Percentiles rank a stretch among this genome's conserved stretches.
Evolutionary conservation across 2,888 invertebrate genomes (phyloP).

Genomic region (Hartigia nigra): DNA sequence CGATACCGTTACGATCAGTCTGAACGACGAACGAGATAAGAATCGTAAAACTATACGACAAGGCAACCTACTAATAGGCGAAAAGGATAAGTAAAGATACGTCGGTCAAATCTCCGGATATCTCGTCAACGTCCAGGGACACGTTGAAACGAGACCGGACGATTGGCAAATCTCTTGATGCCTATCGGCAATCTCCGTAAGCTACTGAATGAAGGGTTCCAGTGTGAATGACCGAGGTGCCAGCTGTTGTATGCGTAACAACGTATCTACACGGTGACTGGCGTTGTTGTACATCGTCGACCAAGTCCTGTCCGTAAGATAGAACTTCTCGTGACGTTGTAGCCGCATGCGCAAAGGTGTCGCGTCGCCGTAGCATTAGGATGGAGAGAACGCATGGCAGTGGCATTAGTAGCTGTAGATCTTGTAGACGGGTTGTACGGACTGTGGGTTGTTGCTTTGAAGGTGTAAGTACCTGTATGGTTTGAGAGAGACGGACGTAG

Average conservation of each 20-base stretch:
- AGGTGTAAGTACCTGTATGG: not conserved
- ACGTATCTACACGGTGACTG: not conserved
- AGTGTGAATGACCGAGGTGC: slow-evolving; percentile 22
- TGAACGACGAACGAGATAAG: not conserved
- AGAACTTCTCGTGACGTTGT: not conserved
- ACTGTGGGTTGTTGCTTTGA: not conserved
- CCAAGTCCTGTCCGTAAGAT: not conserved
- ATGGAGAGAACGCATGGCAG: not conserved
- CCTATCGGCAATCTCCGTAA: not conserved
- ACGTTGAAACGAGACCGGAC: not conserved
- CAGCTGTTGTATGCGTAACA: not conserved
- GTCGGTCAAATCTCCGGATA: not conserved
- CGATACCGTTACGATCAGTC: not conserved
- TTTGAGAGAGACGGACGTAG: slow-evolving; percentile 4
- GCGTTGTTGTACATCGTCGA: not conserved
- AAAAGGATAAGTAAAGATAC: not conserved
- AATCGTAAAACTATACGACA: not conserved
- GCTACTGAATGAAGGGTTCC: not conserved
- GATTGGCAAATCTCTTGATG: not conserved
- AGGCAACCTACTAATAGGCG: not conserved
- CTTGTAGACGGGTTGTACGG: not conserved
- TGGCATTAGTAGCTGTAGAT: not conserved
- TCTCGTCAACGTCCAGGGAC: not conserved
- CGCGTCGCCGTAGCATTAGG: not conserved
- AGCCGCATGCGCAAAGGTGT: not conserved